Evolutionary conservation across 2,797 vertebrate species (phyloP), one percentile per base, ranked within the genome.

Genomic region (Microchirus variegatus): DNA sequence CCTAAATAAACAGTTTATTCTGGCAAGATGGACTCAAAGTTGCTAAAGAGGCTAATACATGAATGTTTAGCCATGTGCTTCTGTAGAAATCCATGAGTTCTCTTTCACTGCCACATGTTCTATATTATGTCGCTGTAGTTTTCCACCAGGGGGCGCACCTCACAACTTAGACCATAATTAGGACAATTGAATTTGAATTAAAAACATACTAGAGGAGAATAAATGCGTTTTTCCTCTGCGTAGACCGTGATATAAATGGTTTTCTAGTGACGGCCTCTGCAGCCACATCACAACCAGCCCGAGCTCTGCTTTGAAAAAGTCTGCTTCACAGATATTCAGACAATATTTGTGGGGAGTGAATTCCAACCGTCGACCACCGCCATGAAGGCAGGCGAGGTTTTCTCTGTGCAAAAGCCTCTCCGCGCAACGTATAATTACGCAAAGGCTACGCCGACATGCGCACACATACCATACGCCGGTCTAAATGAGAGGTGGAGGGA

Each of bases 301-400:
- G 61, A 44, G 26, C 53, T 57, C 18, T 45, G 51, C 31, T 70
- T 47, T 45, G 22, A 22, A 51, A 22, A 51, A 8, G 67, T 65
- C 74, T 80, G 80, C 37, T 67, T 67, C 68, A 18, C 56, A 81
- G 59, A 76, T 78, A 77, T 78, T 68, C 82, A 87, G 84, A 85
- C 74, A 53, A 72, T 82, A 78, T 80, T 86, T 87, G 79, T 55
- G 82, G 84, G 49, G 14, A 84, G 65, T 19, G 9, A 76, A 76
- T 82, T 83, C 82, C 78, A 56, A 56, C 51, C 26, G 51, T 64
- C n/a, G 14, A 55, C 77, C 73, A 7, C 77, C 19, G 8, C 65
- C 62, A 1, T 53, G 69, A n/a, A 63, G 7, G 80, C 48, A 40
- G 61, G 52, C 51, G 4, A 37, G 53, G 37, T 51, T 18, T 64